phyloP scores from a whole-genome alignment of 2,113 vertebrate species.

The Actenoides hombroni region DNA sequence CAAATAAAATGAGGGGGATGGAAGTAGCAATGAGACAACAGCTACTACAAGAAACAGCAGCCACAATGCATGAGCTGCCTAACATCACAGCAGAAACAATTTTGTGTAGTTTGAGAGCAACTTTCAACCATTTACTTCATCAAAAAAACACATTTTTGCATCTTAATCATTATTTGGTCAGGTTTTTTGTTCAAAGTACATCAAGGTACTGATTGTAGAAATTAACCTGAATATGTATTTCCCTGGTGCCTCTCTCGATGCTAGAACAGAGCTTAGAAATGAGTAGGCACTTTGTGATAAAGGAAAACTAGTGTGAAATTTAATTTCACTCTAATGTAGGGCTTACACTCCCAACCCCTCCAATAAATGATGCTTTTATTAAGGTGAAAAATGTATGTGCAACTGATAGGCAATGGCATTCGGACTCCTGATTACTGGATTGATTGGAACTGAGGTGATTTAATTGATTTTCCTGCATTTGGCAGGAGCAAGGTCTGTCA shows the following conservation, averaged over 20 bases:
- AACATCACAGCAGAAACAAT: neutral
- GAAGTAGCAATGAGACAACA: neutral
- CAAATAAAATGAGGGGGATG: neutral
- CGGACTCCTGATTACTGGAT: neutral
- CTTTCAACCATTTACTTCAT: neutral
- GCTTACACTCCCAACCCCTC: neutral
- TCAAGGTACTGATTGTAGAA: neutral
- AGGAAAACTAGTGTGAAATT: neutral
- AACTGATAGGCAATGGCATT: neutral
- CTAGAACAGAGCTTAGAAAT: neutral
- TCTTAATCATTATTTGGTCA: neutral
- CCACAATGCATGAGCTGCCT: neutral
- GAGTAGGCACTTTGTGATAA: neutral
- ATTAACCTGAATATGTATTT: neutral
- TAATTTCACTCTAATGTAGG: neutral
- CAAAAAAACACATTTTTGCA: neutral
- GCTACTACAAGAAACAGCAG: neutral
- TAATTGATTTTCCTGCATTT: slow-evolving; percentile 41
- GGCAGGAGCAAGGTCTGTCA: neutral
- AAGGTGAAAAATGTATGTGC: neutral
- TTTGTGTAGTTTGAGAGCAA: neutral
- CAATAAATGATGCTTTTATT: neutral
- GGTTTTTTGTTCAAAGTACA: neutral
- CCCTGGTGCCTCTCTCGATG: neutral
- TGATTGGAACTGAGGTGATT: slow-evolving; percentile 1